A percentile compares a stretch with the other conserved stretches of the same genome.
phyloP scores from a whole-genome alignment of 2,797 vertebrate genomes.

The Garrulus glandarius region DNA sequence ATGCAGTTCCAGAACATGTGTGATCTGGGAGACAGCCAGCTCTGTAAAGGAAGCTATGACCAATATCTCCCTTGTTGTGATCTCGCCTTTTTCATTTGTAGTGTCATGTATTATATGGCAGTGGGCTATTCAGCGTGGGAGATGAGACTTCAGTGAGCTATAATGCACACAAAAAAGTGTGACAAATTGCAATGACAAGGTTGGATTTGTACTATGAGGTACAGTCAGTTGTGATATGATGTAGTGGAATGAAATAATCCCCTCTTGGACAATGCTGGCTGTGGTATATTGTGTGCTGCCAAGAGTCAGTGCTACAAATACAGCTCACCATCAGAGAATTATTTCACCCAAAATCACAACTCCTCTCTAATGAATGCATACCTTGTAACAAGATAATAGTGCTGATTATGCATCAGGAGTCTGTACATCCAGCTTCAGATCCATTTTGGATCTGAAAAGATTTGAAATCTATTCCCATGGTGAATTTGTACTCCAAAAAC shows the following conservation, averaged over 20 bases:
- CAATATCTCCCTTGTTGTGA: slow-evolving; percentile 20
- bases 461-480: slow-evolving; percentile 8
- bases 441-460: slow-evolving; percentile 1
- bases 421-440: neutral
- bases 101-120: slow-evolving; percentile 31
- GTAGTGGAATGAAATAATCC: slow-evolving; percentile 54
- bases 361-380: neutral
- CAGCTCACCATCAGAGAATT: neutral
- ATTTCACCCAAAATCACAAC: neutral
- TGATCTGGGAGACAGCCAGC: neutral
- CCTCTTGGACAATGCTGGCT: slow-evolving; percentile 13
- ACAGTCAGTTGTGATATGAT: slow-evolving; percentile 51
- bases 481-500: neutral
- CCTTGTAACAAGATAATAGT: neutral
- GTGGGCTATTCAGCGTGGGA: slow-evolving; percentile 41
- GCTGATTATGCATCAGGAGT: neutral
- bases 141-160: slow-evolving; percentile 56
- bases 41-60: neutral
- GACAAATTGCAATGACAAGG: slow-evolving; percentile 61
- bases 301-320: neutral
- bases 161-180: slow-evolving; percentile 51
- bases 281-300: neutral
- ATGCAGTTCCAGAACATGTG: neutral
- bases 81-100: slow-evolving; percentile 58
- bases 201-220: slow-evolving; percentile 56